A percentile compares a stretch with the other conserved stretches of the same genome.
Evolutionary conservation across 2,888 invertebrate genomes (phyloP).

Genomic region (Apodemia zela): DNA sequence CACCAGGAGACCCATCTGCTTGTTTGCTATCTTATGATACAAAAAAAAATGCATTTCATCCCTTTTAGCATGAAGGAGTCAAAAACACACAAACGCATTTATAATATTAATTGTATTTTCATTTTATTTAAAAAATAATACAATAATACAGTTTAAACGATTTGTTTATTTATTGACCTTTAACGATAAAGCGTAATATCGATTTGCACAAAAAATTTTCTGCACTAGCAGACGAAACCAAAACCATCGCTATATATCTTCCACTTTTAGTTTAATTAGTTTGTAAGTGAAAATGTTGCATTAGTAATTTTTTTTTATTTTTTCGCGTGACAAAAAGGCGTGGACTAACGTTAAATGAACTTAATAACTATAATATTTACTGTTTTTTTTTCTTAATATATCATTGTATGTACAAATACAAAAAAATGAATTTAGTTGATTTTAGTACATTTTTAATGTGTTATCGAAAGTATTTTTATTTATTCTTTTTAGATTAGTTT

Average conservation of each 20-base stretch:
- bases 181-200: conserved; percentile 15
- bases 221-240: conserved; percentile 42
- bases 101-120: too few relatives aligned
- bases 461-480: conserved; percentile 24
- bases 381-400: conserved; percentile 10
- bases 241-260: conserved; percentile 51
- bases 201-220: conserved; percentile 25
- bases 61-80: too few relatives aligned
- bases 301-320: conserved; percentile 17
- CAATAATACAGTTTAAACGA: too few relatives aligned
- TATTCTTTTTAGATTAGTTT: conserved; percentile 20
- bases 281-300: conserved; percentile 45
- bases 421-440: conserved; percentile 20
- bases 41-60: too few relatives aligned
- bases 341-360: conserved; percentile 28
- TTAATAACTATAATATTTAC: conserved; percentile 36
- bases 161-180: not conserved
- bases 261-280: conserved; percentile 57
- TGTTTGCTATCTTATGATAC: too few relatives aligned
- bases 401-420: conserved; percentile 11
- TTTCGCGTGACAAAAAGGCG: conserved; percentile 22
- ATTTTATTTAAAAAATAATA: too few relatives aligned
- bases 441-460: conserved; percentile 22
- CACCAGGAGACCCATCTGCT: too few relatives aligned
- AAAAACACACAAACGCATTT: too few relatives aligned